These are phyloP conservation scores for Carapus acus DNA, from an alignment of 2,797 vertebrate species.

Conservation along the genomic window DNA sequence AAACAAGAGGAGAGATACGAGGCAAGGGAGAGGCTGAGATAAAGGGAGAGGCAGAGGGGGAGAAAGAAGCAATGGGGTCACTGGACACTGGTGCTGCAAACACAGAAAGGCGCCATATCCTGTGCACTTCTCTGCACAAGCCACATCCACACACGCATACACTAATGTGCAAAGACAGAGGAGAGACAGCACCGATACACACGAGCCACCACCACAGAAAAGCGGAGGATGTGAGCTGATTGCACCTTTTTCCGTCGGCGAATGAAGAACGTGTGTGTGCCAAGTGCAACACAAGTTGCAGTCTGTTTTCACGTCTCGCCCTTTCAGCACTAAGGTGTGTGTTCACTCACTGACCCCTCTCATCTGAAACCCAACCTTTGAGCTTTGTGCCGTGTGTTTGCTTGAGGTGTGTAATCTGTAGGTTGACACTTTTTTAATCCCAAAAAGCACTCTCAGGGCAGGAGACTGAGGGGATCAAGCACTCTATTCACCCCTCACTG, in stretches of 20 bases:
- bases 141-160: slow-evolving; percentile 29
- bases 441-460: slow-evolving; percentile 11
- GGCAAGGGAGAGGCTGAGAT: not conserved
- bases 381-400: slow-evolving; percentile 24
- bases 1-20: slow-evolving; percentile 1
- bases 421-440: slow-evolving; percentile 23
- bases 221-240: slow-evolving; percentile 45
- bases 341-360: slow-evolving; percentile 28
- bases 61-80: slow-evolving; percentile 27
- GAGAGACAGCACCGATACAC: slow-evolving; percentile 34
- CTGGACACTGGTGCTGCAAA: slow-evolving; percentile 25
- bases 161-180: slow-evolving; percentile 12
- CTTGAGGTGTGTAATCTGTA: slow-evolving; percentile 29
- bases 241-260: slow-evolving; percentile 64
- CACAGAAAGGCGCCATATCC: slow-evolving; percentile 23
- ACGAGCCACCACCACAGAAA: slow-evolving; percentile 40
- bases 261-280: slow-evolving; percentile 13
- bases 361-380: slow-evolving; percentile 27
- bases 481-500: not conserved
- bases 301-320: not conserved
- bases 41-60: not conserved
- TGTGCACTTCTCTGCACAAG: slow-evolving; percentile 49
- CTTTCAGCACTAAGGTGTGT: slow-evolving; percentile 18
- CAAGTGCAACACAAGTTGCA: slow-evolving; percentile 5
- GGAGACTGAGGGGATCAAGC: not conserved